These are phyloP conservation scores for Thymallus thymallus DNA, from an alignment of 2,113 vertebrate genomes.

Conservation along the genomic window DNA sequence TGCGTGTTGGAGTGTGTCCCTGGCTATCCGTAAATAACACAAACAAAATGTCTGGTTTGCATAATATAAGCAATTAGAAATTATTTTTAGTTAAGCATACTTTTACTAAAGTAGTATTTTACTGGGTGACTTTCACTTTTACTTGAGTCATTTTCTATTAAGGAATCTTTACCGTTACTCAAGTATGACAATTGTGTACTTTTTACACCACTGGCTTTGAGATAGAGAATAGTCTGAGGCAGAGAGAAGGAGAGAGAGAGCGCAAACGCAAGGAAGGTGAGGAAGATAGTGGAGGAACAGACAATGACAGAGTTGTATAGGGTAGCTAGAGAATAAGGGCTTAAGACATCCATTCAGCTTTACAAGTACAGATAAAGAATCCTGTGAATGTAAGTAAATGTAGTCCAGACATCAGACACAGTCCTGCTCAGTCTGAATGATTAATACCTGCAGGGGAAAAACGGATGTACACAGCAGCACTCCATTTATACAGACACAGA, in stretches of 20 bases:
- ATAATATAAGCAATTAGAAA: no score
- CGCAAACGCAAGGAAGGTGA: slow-evolving; percentile 1
- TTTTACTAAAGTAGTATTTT: no score
- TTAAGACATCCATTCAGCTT: slow-evolving; percentile 12
- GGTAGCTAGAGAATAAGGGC: not conserved
- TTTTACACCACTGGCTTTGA: no score
- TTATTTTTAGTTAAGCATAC: no score
- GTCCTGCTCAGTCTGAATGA: slow-evolving; percentile 19
- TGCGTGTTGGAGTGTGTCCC: no score
- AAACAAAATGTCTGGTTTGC: no score
- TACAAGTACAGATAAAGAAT: slow-evolving; percentile 27
- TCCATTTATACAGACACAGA: not conserved
- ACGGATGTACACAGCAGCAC: not conserved
- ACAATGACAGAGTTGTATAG: slow-evolving; percentile 13
- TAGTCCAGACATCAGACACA: slow-evolving; percentile 20
- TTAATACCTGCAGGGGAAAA: slow-evolving; percentile 30
- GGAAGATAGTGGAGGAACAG: slow-evolving; percentile 9
- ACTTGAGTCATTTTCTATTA: no score
- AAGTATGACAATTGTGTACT: no score
- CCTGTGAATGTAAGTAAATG: slow-evolving; percentile 5
- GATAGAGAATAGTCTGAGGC: not conserved
- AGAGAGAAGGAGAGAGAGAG: not conserved
- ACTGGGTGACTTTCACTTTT: no score
- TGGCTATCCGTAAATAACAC: no score
- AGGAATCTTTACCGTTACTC: no score